Evolutionary conservation across 2,113 vertebrate genomes (phyloP).

Genomic region (Paraplagusia blochii): DNA sequence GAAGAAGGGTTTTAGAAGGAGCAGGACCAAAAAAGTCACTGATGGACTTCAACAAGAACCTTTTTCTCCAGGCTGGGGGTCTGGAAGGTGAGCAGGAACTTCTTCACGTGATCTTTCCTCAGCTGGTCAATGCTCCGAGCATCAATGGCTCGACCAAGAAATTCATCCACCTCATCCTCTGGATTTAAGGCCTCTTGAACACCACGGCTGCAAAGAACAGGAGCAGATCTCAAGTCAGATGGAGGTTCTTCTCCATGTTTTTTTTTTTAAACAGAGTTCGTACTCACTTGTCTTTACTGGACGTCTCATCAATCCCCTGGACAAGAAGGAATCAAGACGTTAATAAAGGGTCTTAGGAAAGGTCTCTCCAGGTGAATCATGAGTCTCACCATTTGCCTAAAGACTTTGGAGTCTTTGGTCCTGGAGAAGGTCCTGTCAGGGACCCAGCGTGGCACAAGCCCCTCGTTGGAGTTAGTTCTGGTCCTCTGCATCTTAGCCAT

Average conservation of each 20-base stretch:
- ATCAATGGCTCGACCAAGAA: slow-evolving; percentile 91
- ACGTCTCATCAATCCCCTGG: slow-evolving; percentile 81
- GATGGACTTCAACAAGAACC: slow-evolving; percentile 61
- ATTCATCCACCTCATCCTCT: slow-evolving; percentile 94
- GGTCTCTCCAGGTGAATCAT: background rate
- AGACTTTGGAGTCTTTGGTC: slow-evolving; percentile 95
- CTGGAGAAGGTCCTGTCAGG: slow-evolving; percentile 90
- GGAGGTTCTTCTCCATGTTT: background rate
- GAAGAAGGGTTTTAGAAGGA: background rate
- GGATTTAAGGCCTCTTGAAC: slow-evolving; percentile 92
- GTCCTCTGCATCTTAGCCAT: slow-evolving; percentile 92
- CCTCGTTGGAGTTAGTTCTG: slow-evolving; percentile 87
- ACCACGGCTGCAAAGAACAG: slow-evolving; percentile 75
- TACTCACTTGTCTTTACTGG: slow-evolving; percentile 94
- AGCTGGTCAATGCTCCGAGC: slow-evolving; percentile 96
- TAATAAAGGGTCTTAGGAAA: background rate
- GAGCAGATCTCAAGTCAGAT: background rate
- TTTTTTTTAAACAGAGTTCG: background rate
- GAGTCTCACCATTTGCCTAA: slow-evolving; percentile 93
- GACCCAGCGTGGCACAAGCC: slow-evolving; percentile 89
- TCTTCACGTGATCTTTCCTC: slow-evolving; percentile 93
- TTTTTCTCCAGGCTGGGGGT: slow-evolving; percentile 92
- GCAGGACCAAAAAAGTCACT: background rate
- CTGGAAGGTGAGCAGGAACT: slow-evolving; percentile 95
- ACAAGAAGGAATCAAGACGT: slow-evolving; percentile 24